These are phyloP conservation scores for Sisor rabdophorus DNA, from an alignment of 2,113 vertebrate genomes.

Conservation along the genomic window DNA sequence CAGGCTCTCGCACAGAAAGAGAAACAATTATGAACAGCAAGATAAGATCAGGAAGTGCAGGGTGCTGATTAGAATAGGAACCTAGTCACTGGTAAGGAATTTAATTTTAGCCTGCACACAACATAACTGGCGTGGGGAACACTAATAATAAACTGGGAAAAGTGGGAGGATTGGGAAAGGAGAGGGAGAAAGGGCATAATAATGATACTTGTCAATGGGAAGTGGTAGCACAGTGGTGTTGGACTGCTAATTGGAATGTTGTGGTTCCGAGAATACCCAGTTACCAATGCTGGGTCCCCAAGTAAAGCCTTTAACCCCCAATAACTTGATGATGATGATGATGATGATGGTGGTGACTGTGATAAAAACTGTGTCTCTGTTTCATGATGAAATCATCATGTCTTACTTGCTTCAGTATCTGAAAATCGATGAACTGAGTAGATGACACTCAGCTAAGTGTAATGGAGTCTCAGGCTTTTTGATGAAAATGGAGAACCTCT, in stretches of 20 bases:
- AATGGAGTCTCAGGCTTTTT: background rate
- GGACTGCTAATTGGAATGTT: too few species aligned
- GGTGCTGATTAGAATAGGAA: conserved; percentile 28
- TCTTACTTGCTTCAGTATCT: background rate
- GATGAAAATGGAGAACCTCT: background rate
- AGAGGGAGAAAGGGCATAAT: too few species aligned
- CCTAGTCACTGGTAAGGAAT: background rate
- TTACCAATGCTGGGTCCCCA: too few species aligned
- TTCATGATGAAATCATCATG: background rate
- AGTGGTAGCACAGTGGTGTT: too few species aligned
- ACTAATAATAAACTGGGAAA: background rate
- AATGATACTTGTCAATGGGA: too few species aligned
- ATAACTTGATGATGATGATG: too few species aligned
- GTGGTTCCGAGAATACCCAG: too few species aligned
- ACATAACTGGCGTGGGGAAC: conserved; percentile 8
- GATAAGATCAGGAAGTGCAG: conserved; percentile 11
- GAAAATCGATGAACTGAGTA: background rate
- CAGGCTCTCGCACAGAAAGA: conserved; percentile 8
- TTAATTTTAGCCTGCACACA: conserved; percentile 1
- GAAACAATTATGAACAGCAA: conserved; percentile 35
- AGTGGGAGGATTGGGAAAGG: background rate
- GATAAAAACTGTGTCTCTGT: background rate
- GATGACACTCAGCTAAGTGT: background rate
- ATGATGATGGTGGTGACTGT: too few species aligned
- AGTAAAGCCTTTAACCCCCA: too few species aligned